phyloP scores from a whole-genome alignment of 2,113 vertebrate species.

The Cercocebus atys region DNA sequence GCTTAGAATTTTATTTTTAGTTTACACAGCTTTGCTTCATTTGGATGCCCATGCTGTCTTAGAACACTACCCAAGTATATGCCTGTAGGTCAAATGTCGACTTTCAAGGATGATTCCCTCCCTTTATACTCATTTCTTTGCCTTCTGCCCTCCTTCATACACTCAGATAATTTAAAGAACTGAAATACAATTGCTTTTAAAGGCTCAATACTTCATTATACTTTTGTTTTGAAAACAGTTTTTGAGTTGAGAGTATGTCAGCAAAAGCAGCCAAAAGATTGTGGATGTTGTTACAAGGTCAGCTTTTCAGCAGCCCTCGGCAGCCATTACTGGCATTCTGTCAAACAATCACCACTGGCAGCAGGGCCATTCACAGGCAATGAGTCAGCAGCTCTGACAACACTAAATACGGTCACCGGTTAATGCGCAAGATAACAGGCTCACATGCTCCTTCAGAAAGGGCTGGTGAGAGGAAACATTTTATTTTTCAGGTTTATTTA shows the following conservation, averaged over 20 bases:
- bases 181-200: constrained; percentile 81
- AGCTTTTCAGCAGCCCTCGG: constrained; percentile 80
- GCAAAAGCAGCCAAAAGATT: constrained; percentile 81
- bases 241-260: constrained; percentile 80
- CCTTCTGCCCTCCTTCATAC: constrained; percentile 50
- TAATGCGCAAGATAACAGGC: constrained; percentile 57
- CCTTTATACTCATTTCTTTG: background rate
- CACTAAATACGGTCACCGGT: constrained; percentile 56
- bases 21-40: background rate
- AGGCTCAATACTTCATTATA: constrained; percentile 80
- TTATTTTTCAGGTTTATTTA: constrained; percentile 21
- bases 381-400: constrained; percentile 82
- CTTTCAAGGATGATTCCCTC: background rate
- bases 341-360: constrained; percentile 77
- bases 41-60: background rate
- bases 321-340: constrained; percentile 71
- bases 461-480: background rate
- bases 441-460: constrained; percentile 36
- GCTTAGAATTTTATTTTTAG: no score
- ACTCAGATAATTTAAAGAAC: constrained; percentile 72
- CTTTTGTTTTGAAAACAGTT: constrained; percentile 84
- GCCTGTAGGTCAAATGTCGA: constrained; percentile 22
- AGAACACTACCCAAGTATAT: background rate
- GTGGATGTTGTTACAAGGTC: constrained; percentile 82
- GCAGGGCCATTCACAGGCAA: constrained; percentile 69